Evolutionary conservation across 1,140 invertebrate genomes (phyloP), one percentile per base, ranked within the genome.

Genomic region (Stegodyphus dumicola): DNA sequence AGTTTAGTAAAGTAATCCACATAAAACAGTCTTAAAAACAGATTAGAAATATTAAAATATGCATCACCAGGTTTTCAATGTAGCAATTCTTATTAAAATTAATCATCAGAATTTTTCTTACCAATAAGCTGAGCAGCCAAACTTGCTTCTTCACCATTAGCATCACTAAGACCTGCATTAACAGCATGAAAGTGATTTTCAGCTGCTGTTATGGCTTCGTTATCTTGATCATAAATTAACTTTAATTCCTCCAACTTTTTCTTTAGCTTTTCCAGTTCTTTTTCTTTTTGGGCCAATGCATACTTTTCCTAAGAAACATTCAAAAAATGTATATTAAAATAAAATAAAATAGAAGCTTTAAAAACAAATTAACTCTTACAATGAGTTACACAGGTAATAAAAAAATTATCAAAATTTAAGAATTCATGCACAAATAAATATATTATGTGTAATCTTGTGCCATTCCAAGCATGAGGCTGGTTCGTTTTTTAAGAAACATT

Each of bases 41-140:
- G 33, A 33, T 33, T 3, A 33, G 33, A 33, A 33, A 33, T 33
- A 1, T 33, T 33, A 33, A 33, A 3, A 33, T 33, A 33, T 33
- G 3, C 3, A 33, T 33, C 33, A 33, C 33, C 33, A 33, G 33
- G 33, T 33, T 33, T 33, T 3, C 33, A 33, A 33, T 33, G 33
- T 33, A 33, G 33, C 3, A 33, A 33, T 33, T 33, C 33, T 33
- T 33, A 33, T 33, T 33, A 33, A 33, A 33, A 33, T 33, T 33
- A 33, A 1, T 1, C 33, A 33, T 33, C 3, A 33, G 33, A 33
- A 33, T 33, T 33, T n/a, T 52, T 89, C 89, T 87, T 90, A 95
- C 95, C 93, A 88, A 97, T 97, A 1, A 98, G 91, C 89, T 98
- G 96, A 87, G 98, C 95, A 89, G 96, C 95, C 18, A 98, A 91